Conservation (phyloP, 2,797 vertebrate species). For the Thamnophis elegans region DNA sequence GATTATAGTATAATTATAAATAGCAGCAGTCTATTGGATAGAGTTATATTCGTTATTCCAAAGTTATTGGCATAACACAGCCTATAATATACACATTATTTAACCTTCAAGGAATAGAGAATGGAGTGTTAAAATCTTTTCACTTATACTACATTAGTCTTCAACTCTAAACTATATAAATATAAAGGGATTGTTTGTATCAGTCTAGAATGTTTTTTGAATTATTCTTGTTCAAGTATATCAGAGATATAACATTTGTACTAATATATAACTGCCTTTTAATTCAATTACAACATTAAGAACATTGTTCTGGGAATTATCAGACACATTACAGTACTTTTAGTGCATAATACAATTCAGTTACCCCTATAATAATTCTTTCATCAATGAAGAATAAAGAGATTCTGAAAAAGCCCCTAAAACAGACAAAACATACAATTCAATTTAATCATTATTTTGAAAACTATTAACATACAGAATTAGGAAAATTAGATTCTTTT, state of each 20-base stretch:
- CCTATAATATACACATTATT: neutral
- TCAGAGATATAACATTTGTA: conserved; percentile 9
- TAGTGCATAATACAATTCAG: neutral
- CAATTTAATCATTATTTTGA: neutral
- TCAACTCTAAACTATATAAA: neutral
- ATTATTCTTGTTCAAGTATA: neutral
- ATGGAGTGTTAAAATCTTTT: neutral
- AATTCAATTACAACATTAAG: neutral
- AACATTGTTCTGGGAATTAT: neutral
- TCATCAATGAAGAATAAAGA: neutral
- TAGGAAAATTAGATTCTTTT: neutral
- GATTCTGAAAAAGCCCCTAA: neutral
- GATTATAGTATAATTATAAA: neutral
- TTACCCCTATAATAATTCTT: neutral
- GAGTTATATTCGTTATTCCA: neutral
- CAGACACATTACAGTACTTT: neutral
- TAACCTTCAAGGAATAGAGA: neutral
- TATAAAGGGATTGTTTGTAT: neutral
- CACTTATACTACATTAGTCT: neutral
- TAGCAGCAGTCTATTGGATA: neutral
- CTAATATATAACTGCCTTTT: neutral
- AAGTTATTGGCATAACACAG: neutral
- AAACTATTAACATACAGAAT: neutral
- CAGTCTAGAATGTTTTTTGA: neutral
- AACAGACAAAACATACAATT: neutral